Base-by-base conservation (phyloP, 2,888 invertebrate genomes). In the Monoplex corrugatus region DNA sequence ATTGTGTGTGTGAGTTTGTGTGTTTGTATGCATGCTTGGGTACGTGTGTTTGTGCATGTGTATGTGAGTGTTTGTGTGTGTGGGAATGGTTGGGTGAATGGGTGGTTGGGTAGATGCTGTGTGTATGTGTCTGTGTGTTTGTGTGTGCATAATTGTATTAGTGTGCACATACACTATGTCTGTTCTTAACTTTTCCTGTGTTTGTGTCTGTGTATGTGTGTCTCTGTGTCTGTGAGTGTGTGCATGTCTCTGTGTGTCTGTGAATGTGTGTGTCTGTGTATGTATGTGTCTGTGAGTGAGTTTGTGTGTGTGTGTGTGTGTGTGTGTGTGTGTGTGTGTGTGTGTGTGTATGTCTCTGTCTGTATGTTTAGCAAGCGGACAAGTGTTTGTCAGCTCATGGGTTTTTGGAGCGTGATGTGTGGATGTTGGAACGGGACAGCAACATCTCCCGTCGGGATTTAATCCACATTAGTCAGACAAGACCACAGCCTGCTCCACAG, bases 371-470 rank as follows among this genome's bases (percentile, higher is more conserved):
- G 88, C n/a, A 68, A 6, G 16, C 19, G 1, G 88, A 13, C 89
- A 89, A 84, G 35, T 91, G 91, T 85, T 68, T 87, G 19, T 91
- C 45, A 87, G 91, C 91, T 32, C 91, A 95, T 91, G 94, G 95
- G 88, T 72, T 93, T 86, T 92, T 95, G 10, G 95, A 95, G 89
- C 91, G 94, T 35, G 95, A 95, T 89, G 93, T 95, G 3, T 95
- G 95, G 95, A 93, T 94, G 93, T 63, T 95, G 78, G 95, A 95
- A 89, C 90, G 95, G 44, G 95, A 95, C 88, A 92, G 92, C 35
- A 92, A 91, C 0, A 90, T 94, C 23, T 91, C 91, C 19, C 91
- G 94, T 40, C 93, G 94, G 23, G 92, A 94, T 57, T 92, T 95
- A 35, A 93, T 94, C n/a, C 63, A 88, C 19, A 82, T 86, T 13